These are phyloP conservation scores for Alsophila aescularia DNA, from an alignment of 2,888 invertebrate genomes.

Conservation along the genomic window DNA sequence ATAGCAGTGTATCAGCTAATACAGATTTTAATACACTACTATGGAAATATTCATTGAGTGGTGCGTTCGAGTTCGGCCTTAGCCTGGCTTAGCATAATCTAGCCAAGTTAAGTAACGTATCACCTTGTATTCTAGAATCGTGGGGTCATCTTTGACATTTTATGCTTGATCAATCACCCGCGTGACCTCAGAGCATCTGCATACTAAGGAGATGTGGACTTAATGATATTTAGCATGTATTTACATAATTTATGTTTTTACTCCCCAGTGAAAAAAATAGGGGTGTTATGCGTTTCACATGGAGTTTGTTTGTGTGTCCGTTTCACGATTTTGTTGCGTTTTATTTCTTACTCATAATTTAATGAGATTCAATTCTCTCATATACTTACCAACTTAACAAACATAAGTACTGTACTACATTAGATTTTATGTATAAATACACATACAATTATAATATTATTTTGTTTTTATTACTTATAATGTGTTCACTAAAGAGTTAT, in stretches of 20 bases:
- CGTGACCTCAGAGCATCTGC: slow-evolving; percentile 27
- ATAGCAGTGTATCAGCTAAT: slow-evolving; percentile 57
- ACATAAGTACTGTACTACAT: no score
- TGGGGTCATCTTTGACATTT: slow-evolving; percentile 29
- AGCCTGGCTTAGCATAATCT: slow-evolving; percentile 8
- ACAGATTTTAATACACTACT: slow-evolving; percentile 43
- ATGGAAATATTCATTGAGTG: slow-evolving; percentile 31
- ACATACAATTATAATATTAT: no score
- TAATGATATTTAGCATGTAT: slow-evolving; percentile 12
- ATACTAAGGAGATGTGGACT: slow-evolving; percentile 28
- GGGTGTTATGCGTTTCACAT: no score
- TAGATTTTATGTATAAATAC: no score
- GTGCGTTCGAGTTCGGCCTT: slow-evolving; percentile 25
- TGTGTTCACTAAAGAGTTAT: no score
- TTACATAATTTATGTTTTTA: slow-evolving; percentile 18
- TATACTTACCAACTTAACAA: no score
- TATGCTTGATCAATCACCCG: slow-evolving; percentile 23
- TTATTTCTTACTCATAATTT: no score
- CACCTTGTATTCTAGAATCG: slow-evolving; percentile 25
- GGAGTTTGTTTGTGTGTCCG: no score
- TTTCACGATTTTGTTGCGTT: no score
- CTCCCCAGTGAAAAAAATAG: no score
- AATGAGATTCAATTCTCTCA: no score
- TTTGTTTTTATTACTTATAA: no score
- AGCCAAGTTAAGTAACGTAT: slow-evolving; percentile 7